Conservation (phyloP, 35 echinoderm and acorn worm species). For the Ptychodera flava region DNA sequence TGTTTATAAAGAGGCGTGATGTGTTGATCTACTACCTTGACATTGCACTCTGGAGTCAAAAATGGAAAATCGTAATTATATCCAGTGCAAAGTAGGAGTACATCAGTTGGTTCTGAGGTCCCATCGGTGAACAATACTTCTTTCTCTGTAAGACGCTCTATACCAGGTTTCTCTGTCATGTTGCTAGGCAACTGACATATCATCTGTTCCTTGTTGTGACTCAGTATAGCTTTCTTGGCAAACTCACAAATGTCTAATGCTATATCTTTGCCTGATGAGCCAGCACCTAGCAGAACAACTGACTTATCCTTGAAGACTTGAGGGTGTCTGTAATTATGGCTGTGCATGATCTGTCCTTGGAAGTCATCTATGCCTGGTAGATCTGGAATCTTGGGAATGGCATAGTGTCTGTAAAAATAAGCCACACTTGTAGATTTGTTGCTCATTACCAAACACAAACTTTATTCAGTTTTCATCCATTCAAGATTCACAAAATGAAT, state of each 20-base stretch:
- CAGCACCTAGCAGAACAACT: slow-evolving; percentile 63
- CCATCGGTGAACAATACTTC: slow-evolving; percentile 49
- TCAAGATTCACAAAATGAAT: too few relatives aligned
- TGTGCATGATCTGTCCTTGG: slow-evolving; percentile 55
- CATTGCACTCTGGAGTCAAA: slow-evolving; percentile 48
- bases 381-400: slow-evolving; percentile 53
- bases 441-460: too few relatives aligned
- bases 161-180: slow-evolving; percentile 22
- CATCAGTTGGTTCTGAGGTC: slow-evolving; percentile 28
- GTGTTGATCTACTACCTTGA: slow-evolving; percentile 25
- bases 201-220: slow-evolving; percentile 34
- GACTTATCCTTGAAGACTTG: slow-evolving; percentile 50
- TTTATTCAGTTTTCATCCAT: too few relatives aligned
- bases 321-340: slow-evolving; percentile 64
- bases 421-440: too few relatives aligned
- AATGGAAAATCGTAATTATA: slow-evolving; percentile 71
- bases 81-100: slow-evolving; percentile 73
- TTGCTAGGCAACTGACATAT: slow-evolving; percentile 37
- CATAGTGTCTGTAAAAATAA: slow-evolving; percentile 66
- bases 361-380: slow-evolving; percentile 57
- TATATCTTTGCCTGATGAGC: slow-evolving; percentile 70
- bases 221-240: slow-evolving; percentile 50
- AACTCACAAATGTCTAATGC: slow-evolving; percentile 32
- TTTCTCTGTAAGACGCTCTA: slow-evolving; percentile 28
- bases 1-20: slow-evolving; percentile 78